Conservation (phyloP, 1,140 invertebrate genomes). For the Drosophila pseudoananassae region DNA sequence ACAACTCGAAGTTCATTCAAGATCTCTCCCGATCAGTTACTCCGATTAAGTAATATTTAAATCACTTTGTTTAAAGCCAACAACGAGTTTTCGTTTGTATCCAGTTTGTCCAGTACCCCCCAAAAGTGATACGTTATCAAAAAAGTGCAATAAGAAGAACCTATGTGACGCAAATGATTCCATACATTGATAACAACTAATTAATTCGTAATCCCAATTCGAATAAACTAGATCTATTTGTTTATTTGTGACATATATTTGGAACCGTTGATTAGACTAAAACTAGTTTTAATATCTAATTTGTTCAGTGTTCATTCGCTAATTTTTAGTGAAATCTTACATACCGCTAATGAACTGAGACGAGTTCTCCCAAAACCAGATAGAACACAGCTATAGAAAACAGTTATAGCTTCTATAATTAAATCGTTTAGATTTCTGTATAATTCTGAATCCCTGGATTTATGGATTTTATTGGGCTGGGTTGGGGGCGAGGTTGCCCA, state of each 20-base stretch:
- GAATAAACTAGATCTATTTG: neutral
- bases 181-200: neutral
- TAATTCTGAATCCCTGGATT: conserved; percentile 38
- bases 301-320: conserved; percentile 2
- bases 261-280: neutral
- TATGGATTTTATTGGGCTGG: conserved; percentile 13
- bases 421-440: conserved; percentile 27
- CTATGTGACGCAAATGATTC: neutral
- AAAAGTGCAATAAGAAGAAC: neutral
- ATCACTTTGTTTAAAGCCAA: too few species aligned
- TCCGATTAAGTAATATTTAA: neutral
- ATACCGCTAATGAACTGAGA: conserved; percentile 35
- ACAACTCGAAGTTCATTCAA: neutral
- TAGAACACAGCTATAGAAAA: neutral
- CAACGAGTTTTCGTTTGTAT: conserved; percentile 11
- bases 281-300: conserved; percentile 14
- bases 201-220: neutral
- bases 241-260: conserved; percentile 2
- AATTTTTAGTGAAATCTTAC: conserved; percentile 24
- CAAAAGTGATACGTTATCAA: conserved; percentile 1
- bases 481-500: conserved; percentile 38
- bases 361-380: conserved; percentile 29
- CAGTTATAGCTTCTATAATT: conserved; percentile 24
- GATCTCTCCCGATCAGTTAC: neutral
- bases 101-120: conserved; percentile 18